phyloP scores from a whole-genome alignment of 1,140 invertebrate genomes.

The Trachelipus rathkii region DNA sequence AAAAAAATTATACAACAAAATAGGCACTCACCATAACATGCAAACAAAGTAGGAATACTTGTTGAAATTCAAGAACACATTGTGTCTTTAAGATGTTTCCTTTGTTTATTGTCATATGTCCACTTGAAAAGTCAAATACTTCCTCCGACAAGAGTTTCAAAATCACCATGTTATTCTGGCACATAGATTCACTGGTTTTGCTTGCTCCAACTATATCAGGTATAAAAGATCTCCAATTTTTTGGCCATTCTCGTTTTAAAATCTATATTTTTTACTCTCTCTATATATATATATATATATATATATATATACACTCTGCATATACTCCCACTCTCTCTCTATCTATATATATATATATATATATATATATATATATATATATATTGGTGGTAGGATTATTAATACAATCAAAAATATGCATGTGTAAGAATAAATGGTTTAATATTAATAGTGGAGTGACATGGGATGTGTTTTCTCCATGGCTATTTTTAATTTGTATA shows the following conservation, averaged over 20 bases:
- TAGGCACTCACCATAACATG: conserved; percentile 77
- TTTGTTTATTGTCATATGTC: conserved; percentile 97
- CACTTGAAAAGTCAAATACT: conserved; percentile 97
- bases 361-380: not conserved
- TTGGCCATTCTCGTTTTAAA: conserved; percentile 98
- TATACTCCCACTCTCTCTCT: no score
- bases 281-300: conserved; percentile 5
- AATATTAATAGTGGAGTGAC: no score
- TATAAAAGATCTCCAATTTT: conserved; percentile 99
- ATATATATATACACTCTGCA: conserved; percentile 16
- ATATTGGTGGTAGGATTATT: no score
- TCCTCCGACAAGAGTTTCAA: conserved; percentile 96
- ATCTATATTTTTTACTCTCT: conserved; percentile 63
- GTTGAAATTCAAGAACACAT: conserved; percentile 99
- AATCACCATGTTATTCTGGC: conserved; percentile 99
- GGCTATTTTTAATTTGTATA: no score
- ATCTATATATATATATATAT: no score
- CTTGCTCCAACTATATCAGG: conserved; percentile 97
- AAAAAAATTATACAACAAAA: no score
- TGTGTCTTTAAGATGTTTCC: conserved; percentile 98
- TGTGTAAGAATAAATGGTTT: no score
- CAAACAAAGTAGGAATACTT: conserved; percentile 95
- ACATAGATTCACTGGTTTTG: conserved; percentile 96
- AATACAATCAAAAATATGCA: no score
- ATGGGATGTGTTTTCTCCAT: no score